These are phyloP conservation scores for Trinorchestia longiramus DNA, from an alignment of 1,140 invertebrate species.

Conservation along the genomic window DNA sequence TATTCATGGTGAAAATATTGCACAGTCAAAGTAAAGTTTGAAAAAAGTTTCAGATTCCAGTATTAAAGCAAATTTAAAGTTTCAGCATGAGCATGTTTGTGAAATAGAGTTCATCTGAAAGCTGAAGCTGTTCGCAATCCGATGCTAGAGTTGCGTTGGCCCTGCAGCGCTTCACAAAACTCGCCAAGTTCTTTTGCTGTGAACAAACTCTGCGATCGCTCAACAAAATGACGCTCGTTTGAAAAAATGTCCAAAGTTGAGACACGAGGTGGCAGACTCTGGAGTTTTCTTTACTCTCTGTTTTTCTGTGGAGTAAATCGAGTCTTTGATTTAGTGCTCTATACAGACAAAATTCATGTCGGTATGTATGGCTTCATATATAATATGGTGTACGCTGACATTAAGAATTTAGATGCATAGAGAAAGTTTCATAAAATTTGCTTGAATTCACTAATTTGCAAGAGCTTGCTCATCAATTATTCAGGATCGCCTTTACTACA, in stretches of 20 bases:
- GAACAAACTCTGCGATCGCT: conserved; percentile 29
- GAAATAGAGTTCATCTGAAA: not conserved
- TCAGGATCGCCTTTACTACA: not conserved
- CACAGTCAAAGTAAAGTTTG: not conserved
- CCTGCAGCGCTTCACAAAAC: not conserved
- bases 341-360: not conserved
- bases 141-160: not conserved
- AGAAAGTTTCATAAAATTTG: too few species aligned
- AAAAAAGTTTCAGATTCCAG: not conserved
- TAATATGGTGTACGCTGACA: not conserved
- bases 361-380: not conserved
- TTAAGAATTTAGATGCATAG: not conserved
- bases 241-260: conserved; percentile 23
- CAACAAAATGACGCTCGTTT: conserved; percentile 21
- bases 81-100: not conserved
- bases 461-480: not conserved
- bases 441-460: not conserved
- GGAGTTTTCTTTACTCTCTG: not conserved
- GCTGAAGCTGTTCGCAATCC: not conserved
- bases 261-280: not conserved
- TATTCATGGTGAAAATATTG: not conserved
- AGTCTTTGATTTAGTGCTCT: not conserved
- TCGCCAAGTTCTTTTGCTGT: not conserved
- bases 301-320: not conserved
- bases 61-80: not conserved